A percentile compares a stretch with the other conserved stretches of the same genome.
Conservation (phyloP, 2,797 vertebrate genomes). For the Denticeps clupeoides region DNA sequence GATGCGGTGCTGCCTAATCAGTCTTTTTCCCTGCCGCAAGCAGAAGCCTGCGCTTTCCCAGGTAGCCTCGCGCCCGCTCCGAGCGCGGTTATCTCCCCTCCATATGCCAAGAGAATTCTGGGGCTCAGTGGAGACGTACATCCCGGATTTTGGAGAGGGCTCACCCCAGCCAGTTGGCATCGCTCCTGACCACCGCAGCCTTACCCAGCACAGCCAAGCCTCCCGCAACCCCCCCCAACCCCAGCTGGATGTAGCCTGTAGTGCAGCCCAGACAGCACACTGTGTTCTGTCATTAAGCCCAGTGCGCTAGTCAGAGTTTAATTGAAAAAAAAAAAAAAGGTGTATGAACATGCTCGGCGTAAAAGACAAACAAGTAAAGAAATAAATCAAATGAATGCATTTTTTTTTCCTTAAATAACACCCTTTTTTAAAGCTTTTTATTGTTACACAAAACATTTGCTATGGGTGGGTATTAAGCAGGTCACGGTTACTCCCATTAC, state of each 20-base stretch:
- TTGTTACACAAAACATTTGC: neutral
- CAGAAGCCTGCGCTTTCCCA: too few relatives aligned
- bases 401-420: neutral
- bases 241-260: too few relatives aligned
- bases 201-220: too few relatives aligned
- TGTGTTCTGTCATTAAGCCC: too few relatives aligned
- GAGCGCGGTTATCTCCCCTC: neutral
- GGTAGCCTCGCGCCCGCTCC: neutral
- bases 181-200: too few relatives aligned
- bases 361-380: neutral
- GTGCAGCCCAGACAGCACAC: too few relatives aligned
- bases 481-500: neutral
- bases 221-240: too few relatives aligned
- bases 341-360: neutral
- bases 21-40: too few relatives aligned
- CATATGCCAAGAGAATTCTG: conserved; percentile 14
- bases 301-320: too few relatives aligned
- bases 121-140: conserved; percentile 10
- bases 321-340: too few relatives aligned
- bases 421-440: neutral
- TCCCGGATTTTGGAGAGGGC: conserved; percentile 6
- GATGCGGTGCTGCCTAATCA: too few relatives aligned
- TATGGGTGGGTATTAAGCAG: neutral
- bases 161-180: too few relatives aligned
- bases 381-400: neutral